Evolutionary conservation across 2,797 vertebrate species (phyloP).

Genomic region (Benthosema pterotum): DNA sequence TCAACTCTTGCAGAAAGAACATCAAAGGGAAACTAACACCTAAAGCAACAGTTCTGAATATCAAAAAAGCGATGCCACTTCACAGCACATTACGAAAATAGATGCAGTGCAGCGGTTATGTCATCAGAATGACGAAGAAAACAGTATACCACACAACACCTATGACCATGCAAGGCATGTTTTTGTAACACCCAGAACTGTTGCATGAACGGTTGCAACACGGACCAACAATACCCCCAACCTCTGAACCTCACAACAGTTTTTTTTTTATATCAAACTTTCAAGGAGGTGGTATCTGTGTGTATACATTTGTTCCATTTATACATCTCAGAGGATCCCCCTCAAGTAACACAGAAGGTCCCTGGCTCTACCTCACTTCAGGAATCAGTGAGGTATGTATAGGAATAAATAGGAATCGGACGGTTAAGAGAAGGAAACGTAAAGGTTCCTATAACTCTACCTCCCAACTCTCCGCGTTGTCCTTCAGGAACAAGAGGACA

Average conservation of each 20-base stretch:
- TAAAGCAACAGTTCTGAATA: slow-evolving; percentile 50
- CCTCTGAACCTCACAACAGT: too few relatives aligned
- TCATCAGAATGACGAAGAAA: slow-evolving; percentile 41
- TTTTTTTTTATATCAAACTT: too few relatives aligned
- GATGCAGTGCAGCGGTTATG: slow-evolving; percentile 34
- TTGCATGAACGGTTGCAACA: slow-evolving; percentile 43
- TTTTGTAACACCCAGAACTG: slow-evolving; percentile 54
- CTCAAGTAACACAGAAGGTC: too few relatives aligned
- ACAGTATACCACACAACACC: slow-evolving; percentile 61
- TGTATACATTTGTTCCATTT: too few relatives aligned
- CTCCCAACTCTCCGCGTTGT: slow-evolving; percentile 18
- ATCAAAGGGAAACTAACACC: slow-evolving; percentile 56
- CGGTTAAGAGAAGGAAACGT: too few relatives aligned
- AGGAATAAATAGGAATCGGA: too few relatives aligned
- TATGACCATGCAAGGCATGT: slow-evolving; percentile 60
- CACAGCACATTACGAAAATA: slow-evolving; percentile 53
- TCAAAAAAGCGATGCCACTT: slow-evolving; percentile 49
- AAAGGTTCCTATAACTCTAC: too few relatives aligned
- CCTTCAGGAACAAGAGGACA: slow-evolving; percentile 36
- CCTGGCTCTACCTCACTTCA: too few relatives aligned
- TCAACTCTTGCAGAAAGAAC: slow-evolving; percentile 46
- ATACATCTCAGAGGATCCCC: too few relatives aligned
- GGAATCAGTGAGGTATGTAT: too few relatives aligned
- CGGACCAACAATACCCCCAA: slow-evolving; percentile 19
- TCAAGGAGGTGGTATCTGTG: too few relatives aligned